A percentile compares a stretch with the other conserved stretches of the same genome.
These are phyloP conservation scores for Cephus cinctus DNA, from an alignment of 1,140 invertebrate genomes.

Conservation along the genomic window DNA sequence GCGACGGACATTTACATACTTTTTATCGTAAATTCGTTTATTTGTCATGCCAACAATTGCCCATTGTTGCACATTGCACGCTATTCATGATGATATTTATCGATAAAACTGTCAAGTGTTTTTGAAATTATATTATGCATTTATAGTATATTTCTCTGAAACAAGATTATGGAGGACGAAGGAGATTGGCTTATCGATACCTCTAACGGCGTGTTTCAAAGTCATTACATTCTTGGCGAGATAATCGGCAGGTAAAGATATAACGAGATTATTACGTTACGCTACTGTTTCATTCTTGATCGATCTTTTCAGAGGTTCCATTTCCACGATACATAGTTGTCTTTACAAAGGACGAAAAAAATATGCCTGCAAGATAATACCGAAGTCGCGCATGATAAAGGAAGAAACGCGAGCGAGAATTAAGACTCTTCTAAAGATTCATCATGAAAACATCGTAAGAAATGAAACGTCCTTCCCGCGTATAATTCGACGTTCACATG, in stretches of 20 bases:
- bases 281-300: conserved; percentile 6
- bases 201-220: conserved; percentile 19
- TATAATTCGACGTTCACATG: too few species aligned
- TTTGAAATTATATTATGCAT: background rate
- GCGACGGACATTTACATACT: too few species aligned
- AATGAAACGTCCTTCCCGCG: too few species aligned
- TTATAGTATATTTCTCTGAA: background rate
- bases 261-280: background rate
- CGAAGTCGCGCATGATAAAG: conserved; percentile 29
- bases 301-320: conserved; percentile 32
- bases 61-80: too few species aligned
- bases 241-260: conserved; percentile 38
- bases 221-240: conserved; percentile 34
- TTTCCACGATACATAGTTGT: conserved; percentile 38
- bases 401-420: conserved; percentile 31
- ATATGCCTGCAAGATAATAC: conserved; percentile 41
- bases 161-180: conserved; percentile 19
- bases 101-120: background rate
- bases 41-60: too few species aligned
- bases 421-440: conserved; percentile 31
- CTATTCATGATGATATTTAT: background rate
- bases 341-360: conserved; percentile 33
- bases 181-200: conserved; percentile 16
- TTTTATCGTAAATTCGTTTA: too few species aligned
- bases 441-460: conserved; percentile 42